Conservation (phyloP, 1,140 invertebrate genomes). For the Drosophila jambulina region DNA sequence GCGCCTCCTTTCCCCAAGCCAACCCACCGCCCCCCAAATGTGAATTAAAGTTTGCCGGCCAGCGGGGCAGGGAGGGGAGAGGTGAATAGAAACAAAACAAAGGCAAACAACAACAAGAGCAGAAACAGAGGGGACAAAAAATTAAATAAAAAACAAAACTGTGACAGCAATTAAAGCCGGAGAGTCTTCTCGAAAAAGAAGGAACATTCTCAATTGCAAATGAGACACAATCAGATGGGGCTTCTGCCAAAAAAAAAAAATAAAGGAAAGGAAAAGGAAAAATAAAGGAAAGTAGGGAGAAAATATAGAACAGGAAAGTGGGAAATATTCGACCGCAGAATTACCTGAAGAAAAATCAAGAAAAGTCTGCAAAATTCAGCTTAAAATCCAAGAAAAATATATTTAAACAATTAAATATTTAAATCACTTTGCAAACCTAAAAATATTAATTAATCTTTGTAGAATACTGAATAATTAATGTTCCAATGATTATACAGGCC, state of each 20-base stretch:
- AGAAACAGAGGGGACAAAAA: slow-evolving; percentile 20
- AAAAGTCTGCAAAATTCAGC: background rate
- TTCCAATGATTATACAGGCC: background rate
- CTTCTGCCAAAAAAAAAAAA: slow-evolving; percentile 2
- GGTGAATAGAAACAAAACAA: slow-evolving; percentile 39
- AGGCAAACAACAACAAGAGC: slow-evolving; percentile 37
- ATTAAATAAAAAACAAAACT: slow-evolving; percentile 35
- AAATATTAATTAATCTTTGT: background rate
- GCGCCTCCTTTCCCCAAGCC: slow-evolving; percentile 3
- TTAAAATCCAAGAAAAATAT: background rate
- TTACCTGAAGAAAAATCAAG: background rate
- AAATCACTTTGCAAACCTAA: background rate
- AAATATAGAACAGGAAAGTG: background rate
- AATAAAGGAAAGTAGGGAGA: background rate
- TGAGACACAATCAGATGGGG: slow-evolving; percentile 44
- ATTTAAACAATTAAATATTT: background rate
- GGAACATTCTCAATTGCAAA: slow-evolving; percentile 42
- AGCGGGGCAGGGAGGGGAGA: background rate
- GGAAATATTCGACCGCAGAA: slow-evolving; percentile 1
- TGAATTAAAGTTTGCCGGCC: slow-evolving; percentile 44
- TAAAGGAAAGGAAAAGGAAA: background rate
- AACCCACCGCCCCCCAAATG: slow-evolving; percentile 3
- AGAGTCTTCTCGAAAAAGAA: slow-evolving; percentile 8
- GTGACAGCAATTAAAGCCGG: slow-evolving; percentile 66
- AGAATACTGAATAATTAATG: background rate